Evolutionary conservation across 2,888 invertebrate genomes (phyloP), one percentile per base, ranked within the genome.

Genomic region (Pristionchus arcanus): DNA sequence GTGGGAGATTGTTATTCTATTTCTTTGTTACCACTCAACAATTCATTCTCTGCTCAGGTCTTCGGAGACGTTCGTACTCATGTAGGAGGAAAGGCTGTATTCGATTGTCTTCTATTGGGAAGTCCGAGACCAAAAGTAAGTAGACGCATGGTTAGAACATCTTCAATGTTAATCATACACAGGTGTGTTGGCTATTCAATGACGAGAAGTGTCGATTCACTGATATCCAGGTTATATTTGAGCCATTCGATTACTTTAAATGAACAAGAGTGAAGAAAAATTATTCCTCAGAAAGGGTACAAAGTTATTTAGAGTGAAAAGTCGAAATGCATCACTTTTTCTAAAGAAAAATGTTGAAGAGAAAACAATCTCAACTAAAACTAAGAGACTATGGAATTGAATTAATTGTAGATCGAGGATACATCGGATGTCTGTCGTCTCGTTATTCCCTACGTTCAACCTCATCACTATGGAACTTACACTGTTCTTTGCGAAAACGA

Each of bases 131-230:
- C 95, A 16, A 93, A 92, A 90, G 94, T 94, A 42, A 49, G 77
- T 19, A 37, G 34, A 74, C 0, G 19, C 25, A 74, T 37, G 5
- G 42, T 49, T 13, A 49, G 9, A 49, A 11, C 42, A 49, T 9
- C 16, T 68, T 3, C 34, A 71, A 34, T 37, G 21, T 74, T 2
- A 11, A 49, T 9, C 25, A 77, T 66, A 5, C 16, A 37, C 86
- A 94, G 94, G 94, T 95, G 31, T 93, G 93, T 90, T 95, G 95
- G 95, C 92, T 95, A 66, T 95, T 95, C 93, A 95, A 95, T 91
- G 94, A 94, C 87, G 93, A 94, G 71, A 94, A 94, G 91, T 85
- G 95, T 90, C 90, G 90, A 28, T 94, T 95, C 91, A 92, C 92
- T 16, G 95, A 95, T 90, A 92, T 95, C 16, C 89, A 89, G 66